Percentiles rank a stretch among this genome's conserved stretches.
phyloP scores from a whole-genome alignment of 1,140 invertebrate genomes.

The Bombus confusus region DNA sequence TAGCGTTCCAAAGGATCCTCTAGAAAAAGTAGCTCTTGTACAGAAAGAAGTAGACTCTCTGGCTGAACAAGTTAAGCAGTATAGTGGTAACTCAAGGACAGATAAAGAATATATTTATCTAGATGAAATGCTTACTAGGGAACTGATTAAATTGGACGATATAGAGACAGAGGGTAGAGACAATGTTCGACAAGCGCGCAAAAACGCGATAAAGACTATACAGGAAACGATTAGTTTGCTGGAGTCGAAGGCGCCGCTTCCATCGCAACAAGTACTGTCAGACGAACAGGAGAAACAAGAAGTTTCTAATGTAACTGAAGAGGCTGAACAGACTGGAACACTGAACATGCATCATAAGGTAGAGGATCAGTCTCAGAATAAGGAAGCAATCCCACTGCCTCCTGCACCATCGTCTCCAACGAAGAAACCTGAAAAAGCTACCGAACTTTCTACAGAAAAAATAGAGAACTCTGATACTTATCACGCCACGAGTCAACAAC shows the following conservation, averaged over 20 bases:
- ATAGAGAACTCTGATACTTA: neutral
- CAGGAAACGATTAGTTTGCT: conserved; percentile 92
- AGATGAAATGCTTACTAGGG: conserved; percentile 97
- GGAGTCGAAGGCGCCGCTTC: conserved; percentile 85
- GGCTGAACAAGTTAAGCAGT: conserved; percentile 90
- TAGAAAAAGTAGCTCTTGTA: conserved; percentile 90
- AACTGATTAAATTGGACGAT: conserved; percentile 94
- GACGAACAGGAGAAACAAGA: neutral
- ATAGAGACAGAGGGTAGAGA: conserved; percentile 96
- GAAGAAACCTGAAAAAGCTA: conserved; percentile 25
- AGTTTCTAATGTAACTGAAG: neutral
- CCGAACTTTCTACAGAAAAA: neutral
- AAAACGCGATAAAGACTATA: conserved; percentile 94
- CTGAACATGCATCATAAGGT: conserved; percentile 45
- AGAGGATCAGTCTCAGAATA: conserved; percentile 8
- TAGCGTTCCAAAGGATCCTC: conserved; percentile 85
- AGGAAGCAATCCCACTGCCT: conserved; percentile 63
- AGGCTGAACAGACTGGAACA: neutral
- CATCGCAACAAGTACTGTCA: conserved; percentile 51
- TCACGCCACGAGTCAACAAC: neutral
- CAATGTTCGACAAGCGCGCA: conserved; percentile 92
- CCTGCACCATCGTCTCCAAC: conserved; percentile 57
- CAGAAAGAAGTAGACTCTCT: conserved; percentile 91
- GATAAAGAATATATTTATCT: conserved; percentile 94
- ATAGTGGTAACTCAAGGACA: conserved; percentile 87